Base-by-base conservation (phyloP, 2,797 vertebrate species). In the Peromyscus eremicus region DNA sequence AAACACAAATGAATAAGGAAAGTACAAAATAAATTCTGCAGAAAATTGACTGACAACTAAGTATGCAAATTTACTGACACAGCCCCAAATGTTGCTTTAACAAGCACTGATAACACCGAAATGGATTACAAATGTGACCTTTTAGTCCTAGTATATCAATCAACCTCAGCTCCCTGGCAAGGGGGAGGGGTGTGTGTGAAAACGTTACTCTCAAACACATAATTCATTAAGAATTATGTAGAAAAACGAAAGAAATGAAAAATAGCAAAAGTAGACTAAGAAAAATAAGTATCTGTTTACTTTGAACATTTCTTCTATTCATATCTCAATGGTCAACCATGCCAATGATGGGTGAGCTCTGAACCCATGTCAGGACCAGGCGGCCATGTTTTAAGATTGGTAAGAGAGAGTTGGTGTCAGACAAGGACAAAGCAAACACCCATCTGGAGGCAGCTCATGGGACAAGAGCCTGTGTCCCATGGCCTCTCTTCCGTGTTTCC, bases 1-100 rank as follows among this genome's bases (percentile, higher is more conserved):
- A 90, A 40, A 93, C 93, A 87, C n/a, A 95, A 84, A 55, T 11
- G 14, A 94, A 52, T 12, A 29, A 32, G n/a, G n/a, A 93, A 93
- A 89, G 21, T 64, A 70, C 3, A 68, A 76, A 93, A 46, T 6
- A 77, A 6, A 37, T 68, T 75, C 83, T 92, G n/a, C 43, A 85
- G 3, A 19, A 92, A 96, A 89, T 2, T 5, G 4, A 66, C 12
- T 80, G 70, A 71, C 82, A 85, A 94, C 34, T 4, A 55, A 94
- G 68, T 49, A 27, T 82, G 29, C 25, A 55, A 5, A 81, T 73
- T 93, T 55, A 43, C 64, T 29, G 43, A 34, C 64, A 71, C 37
- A 87, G 60, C 76, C 23, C 62, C 86, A 75, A 40, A 94, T 32
- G 17, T 37, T 68, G 34, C 43, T 90, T 64, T 77, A 60, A 94